A percentile compares a stretch with the other conserved stretches of the same genome.
phyloP scores from a whole-genome alignment of 2,888 invertebrate species.

The Sesamia inferens region DNA sequence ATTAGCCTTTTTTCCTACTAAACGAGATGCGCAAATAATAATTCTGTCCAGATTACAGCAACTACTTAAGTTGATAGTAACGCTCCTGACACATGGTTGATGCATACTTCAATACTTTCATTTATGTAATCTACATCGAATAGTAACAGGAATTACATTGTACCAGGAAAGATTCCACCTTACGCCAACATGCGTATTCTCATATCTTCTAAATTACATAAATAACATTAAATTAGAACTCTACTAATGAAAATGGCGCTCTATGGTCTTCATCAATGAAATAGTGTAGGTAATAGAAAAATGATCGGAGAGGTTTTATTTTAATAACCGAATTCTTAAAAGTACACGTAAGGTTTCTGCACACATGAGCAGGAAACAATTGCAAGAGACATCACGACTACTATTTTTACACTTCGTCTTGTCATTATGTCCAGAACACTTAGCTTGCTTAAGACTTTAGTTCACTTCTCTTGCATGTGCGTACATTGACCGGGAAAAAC shows the following conservation, averaged over 20 bases:
- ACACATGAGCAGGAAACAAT: conserved; percentile 65
- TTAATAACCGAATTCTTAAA: conserved; percentile 60
- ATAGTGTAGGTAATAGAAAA: conserved; percentile 29
- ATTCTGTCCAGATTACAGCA: conserved; percentile 37
- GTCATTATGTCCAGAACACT: conserved; percentile 70
- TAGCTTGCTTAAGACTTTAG: conserved; percentile 75
- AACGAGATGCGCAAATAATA: conserved; percentile 27
- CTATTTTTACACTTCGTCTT: conserved; percentile 67
- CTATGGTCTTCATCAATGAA: conserved; percentile 29
- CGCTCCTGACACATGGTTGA: conserved; percentile 36
- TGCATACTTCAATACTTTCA: conserved; percentile 34
- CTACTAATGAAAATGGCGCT: conserved; percentile 40
- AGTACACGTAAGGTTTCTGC: conserved; percentile 65
- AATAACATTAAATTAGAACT: conserved; percentile 53
- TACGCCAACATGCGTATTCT: conserved; percentile 37
- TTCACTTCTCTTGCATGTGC: conserved; percentile 93
- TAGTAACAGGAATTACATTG: conserved; percentile 31
- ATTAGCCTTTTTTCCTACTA: conserved; percentile 36
- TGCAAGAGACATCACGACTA: conserved; percentile 69
- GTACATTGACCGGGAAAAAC: conserved; percentile 97
- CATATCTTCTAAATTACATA: conserved; percentile 43
- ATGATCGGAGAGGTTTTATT: conserved; percentile 44
- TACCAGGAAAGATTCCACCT: conserved; percentile 29
- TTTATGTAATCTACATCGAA: conserved; percentile 40
- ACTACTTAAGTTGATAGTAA: conserved; percentile 35